Evolutionary conservation across 2,797 vertebrate genomes (phyloP).

Genomic region (Muraenolepis orangiensis): DNA sequence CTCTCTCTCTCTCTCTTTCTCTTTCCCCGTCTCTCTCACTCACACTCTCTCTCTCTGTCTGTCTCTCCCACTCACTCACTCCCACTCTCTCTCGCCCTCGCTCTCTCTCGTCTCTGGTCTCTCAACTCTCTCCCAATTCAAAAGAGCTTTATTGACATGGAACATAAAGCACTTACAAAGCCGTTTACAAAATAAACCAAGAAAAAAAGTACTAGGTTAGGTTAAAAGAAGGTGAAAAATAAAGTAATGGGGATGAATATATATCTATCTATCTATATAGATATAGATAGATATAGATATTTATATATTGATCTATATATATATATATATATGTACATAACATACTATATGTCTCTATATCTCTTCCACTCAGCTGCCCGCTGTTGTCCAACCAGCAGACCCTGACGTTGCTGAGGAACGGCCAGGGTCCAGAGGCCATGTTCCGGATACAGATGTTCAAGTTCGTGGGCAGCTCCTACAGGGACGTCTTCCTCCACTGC

Average conservation of each 20-base stretch:
- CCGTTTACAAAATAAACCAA: too few species aligned
- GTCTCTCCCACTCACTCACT: too few species aligned
- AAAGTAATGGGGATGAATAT: background rate
- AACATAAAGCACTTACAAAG: background rate
- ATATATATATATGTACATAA: too few species aligned
- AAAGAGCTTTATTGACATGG: too few species aligned
- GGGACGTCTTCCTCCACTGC: constrained; percentile 73
- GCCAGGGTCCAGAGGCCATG: constrained; percentile 68
- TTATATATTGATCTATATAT: too few species aligned
- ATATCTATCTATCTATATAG: too few species aligned
- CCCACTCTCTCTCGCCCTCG: background rate
- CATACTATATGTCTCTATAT: background rate
- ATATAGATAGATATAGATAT: too few species aligned
- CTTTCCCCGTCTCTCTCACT: background rate
- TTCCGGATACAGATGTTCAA: constrained; percentile 81
- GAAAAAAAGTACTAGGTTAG: too few species aligned
- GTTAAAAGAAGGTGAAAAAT: background rate
- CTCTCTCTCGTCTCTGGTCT: too few species aligned
- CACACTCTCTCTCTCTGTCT: too few species aligned
- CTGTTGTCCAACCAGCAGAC: constrained; percentile 67
- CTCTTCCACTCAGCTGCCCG: constrained; percentile 61
- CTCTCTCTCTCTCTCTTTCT: background rate
- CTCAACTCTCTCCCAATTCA: too few species aligned
- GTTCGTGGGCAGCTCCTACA: constrained; percentile 73
- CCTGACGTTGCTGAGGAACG: constrained; percentile 67